Evolutionary conservation across 1,140 invertebrate genomes (phyloP).

Genomic region (Triops cancriformis): DNA sequence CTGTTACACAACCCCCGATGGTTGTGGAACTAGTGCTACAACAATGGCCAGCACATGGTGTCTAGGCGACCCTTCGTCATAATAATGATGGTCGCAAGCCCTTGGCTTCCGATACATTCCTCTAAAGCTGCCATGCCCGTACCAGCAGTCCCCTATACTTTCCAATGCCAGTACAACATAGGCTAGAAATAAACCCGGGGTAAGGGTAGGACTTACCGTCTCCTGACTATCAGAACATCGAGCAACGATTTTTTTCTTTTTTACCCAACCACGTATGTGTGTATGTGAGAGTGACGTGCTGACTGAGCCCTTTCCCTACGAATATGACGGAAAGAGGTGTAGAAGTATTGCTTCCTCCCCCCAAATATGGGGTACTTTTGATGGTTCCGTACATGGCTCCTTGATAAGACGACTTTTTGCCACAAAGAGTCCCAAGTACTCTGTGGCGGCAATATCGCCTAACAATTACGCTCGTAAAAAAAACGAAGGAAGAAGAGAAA

Average conservation of each 20-base stretch:
- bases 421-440: constrained; percentile 11
- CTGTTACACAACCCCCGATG: neutral
- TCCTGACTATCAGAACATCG: neutral
- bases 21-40: neutral
- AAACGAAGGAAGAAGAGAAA: neutral
- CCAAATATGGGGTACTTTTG: neutral
- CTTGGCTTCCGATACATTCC: neutral
- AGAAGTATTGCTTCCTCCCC: neutral
- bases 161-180: too few relatives aligned
- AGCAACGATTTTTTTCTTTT: neutral
- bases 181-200: too few relatives aligned
- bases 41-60: constrained; percentile 8
- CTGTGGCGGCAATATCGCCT: neutral
- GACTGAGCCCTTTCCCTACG: neutral
- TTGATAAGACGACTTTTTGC: constrained; percentile 3
- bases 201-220: neutral
- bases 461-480: constrained; percentile 11
- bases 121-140: too few relatives aligned
- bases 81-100: neutral
- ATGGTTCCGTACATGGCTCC: neutral
- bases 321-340: neutral
- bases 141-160: too few relatives aligned
- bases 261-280: neutral
- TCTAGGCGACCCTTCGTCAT: neutral
- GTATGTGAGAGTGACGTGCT: neutral